Evolutionary conservation across 2,888 invertebrate genomes (phyloP), one percentile per base, ranked within the genome.

Genomic region (Acleris holmiana): DNA sequence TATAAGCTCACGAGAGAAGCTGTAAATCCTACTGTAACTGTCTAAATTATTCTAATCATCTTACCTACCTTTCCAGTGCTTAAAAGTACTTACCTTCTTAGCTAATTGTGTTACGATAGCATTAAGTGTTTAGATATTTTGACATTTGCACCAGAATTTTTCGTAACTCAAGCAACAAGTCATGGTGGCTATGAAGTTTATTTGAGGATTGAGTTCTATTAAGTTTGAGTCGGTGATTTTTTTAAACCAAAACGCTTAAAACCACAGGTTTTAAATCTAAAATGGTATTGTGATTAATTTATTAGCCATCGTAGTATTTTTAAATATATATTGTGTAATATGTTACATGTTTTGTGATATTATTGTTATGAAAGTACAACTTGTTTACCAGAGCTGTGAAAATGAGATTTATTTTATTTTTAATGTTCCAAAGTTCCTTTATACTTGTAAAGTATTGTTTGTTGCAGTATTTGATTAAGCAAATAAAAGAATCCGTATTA

Each of bases 281-380:
- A 64, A 35, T 48, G 48, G 13, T 19, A n/a, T 48, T 65, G 55
- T 60, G 49, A 55, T 60, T 59, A 48, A 3, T 49, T 59, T 54
- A 40, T 62, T 68, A 5, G 60, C 65, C 61, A 44, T 53, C n/a
- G 62, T 66, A 64, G 59, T 61, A 61, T 68, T 64, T 62, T 49
- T 63, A 50, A 74, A 54, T 72, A 61, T 74, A 64, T 75, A 51
- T 68, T 68, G 50, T 61, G 54, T 66, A 54, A 53, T n/a, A n/a
- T 55, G 50, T 49, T 51, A 55, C 68, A 67, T 67, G 64, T 76
- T 79, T 76, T 77, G 80, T 83, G 79, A 82, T 81, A 79, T 71
- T 72, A 70, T 65, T 74, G 68, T 76, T 74, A 69, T 70, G 68
- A 35, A 68, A 72, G 69, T 75, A 72, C 68, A 73, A 76, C 57